These are phyloP conservation scores for Pelobates cultripes DNA, from an alignment of 2,797 vertebrate genomes.

Conservation along the genomic window DNA sequence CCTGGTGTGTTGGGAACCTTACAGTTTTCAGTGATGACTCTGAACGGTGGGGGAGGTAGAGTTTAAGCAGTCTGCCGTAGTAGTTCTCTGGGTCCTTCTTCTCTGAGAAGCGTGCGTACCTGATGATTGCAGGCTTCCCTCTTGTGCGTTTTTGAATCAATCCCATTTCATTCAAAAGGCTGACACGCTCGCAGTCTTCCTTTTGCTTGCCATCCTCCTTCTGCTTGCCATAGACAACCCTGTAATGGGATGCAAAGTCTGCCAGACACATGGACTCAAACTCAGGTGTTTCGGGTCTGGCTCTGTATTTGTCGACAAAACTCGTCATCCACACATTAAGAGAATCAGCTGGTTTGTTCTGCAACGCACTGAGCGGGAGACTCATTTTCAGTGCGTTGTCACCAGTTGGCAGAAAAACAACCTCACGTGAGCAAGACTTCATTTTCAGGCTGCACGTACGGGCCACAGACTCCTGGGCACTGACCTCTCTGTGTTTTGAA, in stretches of 20 bases:
- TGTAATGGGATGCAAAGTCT: too few relatives aligned
- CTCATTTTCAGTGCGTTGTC: conserved; percentile 22
- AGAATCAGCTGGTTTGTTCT: not conserved
- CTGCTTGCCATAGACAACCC: too few relatives aligned
- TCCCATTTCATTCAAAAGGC: too few relatives aligned
- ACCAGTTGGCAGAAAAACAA: conserved; percentile 33
- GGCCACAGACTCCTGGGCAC: conserved; percentile 9
- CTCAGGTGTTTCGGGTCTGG: not conserved
- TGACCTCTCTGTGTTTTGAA: conserved; percentile 6
- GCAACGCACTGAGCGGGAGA: not conserved
- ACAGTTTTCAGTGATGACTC: not conserved
- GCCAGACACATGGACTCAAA: conserved; percentile 2
- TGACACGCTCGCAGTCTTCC: not conserved
- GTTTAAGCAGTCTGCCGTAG: not conserved
- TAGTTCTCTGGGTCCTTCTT: not conserved
- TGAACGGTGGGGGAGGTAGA: not conserved
- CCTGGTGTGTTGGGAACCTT: not conserved
- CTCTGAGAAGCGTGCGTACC: too few relatives aligned
- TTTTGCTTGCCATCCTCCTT: not conserved
- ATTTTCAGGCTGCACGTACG: conserved; percentile 27
- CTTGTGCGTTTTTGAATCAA: too few relatives aligned
- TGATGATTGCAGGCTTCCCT: too few relatives aligned
- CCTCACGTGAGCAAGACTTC: conserved; percentile 30
- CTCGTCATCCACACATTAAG: not conserved
- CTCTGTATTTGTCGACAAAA: too few relatives aligned